A percentile compares a stretch with the other conserved stretches of the same genome.
phyloP scores from a whole-genome alignment of 2,888 invertebrate species.

The Drosophila maculinotata region DNA sequence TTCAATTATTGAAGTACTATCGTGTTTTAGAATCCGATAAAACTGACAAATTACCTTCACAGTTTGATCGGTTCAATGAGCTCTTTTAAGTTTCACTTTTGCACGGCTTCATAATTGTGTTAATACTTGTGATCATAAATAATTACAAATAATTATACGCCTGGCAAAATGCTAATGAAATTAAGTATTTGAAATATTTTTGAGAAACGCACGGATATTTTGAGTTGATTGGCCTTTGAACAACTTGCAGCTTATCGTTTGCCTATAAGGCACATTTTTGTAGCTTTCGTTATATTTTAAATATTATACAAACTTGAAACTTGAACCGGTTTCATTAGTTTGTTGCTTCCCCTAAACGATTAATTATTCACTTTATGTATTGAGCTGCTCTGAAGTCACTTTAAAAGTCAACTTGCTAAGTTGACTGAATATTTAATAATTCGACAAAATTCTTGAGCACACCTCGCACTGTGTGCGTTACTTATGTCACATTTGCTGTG shows the following conservation, averaged over 20 bases:
- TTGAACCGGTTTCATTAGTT: slow-evolving; percentile 62
- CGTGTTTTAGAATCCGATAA: no score
- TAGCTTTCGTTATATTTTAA: slow-evolving; percentile 52
- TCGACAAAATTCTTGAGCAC: slow-evolving; percentile 46
- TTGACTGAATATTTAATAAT: background rate
- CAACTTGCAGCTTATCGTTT: slow-evolving; percentile 35
- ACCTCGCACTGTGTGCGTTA: slow-evolving; percentile 50
- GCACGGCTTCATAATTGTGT: slow-evolving; percentile 21
- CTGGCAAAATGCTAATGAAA: slow-evolving; percentile 19
- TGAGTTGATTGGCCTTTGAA: slow-evolving; percentile 70
- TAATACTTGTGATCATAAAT: slow-evolving; percentile 9
- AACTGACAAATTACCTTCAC: slow-evolving; percentile 28
- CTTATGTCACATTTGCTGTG: slow-evolving; percentile 4
- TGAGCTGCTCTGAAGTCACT: slow-evolving; percentile 20
- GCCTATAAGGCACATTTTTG: slow-evolving; percentile 34
- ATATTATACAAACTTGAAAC: slow-evolving; percentile 64
- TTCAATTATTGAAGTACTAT: slow-evolving; percentile 25
- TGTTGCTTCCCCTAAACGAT: slow-evolving; percentile 54
- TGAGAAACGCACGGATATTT: background rate
- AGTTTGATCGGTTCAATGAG: slow-evolving; percentile 59
- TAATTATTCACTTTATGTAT: slow-evolving; percentile 65
- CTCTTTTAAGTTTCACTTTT: slow-evolving; percentile 12
- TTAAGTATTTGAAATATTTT: slow-evolving; percentile 29
- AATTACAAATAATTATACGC: slow-evolving; percentile 17
- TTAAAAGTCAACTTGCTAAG: slow-evolving; percentile 10